A percentile compares a stretch with the other conserved stretches of the same genome.
phyloP scores from a whole-genome alignment of 2,888 invertebrate species.

The Carabus problematicus region DNA sequence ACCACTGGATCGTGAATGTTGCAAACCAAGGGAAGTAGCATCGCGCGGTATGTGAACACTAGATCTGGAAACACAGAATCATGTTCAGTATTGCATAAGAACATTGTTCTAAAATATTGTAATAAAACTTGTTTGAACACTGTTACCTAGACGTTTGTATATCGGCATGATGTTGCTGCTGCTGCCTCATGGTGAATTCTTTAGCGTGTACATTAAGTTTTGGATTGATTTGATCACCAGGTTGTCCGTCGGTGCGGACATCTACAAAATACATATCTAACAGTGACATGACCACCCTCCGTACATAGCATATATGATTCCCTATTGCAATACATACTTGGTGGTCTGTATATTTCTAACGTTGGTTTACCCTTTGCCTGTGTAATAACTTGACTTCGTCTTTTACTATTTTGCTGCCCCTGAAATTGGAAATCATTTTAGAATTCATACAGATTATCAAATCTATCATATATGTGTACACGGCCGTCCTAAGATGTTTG shows the following conservation, averaged over 20 bases:
- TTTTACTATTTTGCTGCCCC: slow-evolving; percentile 59
- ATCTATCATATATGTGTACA: too few relatives aligned
- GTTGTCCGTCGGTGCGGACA: slow-evolving; percentile 46
- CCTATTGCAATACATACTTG: slow-evolving; percentile 68
- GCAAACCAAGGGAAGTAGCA: slow-evolving; percentile 54
- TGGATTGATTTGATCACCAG: slow-evolving; percentile 59
- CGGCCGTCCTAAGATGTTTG: too few relatives aligned
- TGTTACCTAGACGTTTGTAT: slow-evolving; percentile 58
- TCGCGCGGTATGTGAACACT: slow-evolving; percentile 49
- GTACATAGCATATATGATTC: slow-evolving; percentile 9
- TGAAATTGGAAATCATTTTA: slow-evolving; percentile 26
- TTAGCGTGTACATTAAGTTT: slow-evolving; percentile 88
- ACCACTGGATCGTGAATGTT: slow-evolving; percentile 64
- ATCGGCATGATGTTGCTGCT: slow-evolving; percentile 57
- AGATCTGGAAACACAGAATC: slow-evolving; percentile 44
- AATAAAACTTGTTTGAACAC: neutral
- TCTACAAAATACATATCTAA: slow-evolving; percentile 14
- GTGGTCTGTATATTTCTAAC: slow-evolving; percentile 88
- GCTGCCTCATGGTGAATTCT: slow-evolving; percentile 85
- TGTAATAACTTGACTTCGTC: slow-evolving; percentile 76
- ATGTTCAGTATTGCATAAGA: too few relatives aligned
- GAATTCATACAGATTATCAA: slow-evolving; percentile 5
- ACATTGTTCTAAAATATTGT: too few relatives aligned
- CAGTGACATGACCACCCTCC: too few relatives aligned
- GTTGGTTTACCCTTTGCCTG: slow-evolving; percentile 78